phyloP scores from a whole-genome alignment of 53 echinoderm and acorn worm genomes.

The Holothuria scabra region DNA sequence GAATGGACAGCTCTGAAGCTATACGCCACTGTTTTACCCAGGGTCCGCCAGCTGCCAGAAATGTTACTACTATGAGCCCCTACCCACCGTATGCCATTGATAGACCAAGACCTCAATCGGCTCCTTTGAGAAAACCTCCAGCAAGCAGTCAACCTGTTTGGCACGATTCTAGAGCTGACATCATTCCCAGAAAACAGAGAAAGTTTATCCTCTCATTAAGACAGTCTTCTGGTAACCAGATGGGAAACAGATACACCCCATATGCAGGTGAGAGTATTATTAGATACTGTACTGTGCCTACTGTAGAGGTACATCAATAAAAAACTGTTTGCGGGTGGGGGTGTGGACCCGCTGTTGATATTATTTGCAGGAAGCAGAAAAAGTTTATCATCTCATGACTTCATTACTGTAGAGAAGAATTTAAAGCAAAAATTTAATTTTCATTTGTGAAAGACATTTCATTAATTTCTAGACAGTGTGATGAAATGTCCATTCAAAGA shows the following conservation, averaged over 20 bases:
- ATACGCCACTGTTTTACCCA: constrained; percentile 70
- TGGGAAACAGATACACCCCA: constrained; percentile 63
- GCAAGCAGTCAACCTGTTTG: constrained; percentile 64
- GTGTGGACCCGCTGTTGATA: too few relatives aligned
- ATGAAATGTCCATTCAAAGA: too few relatives aligned
- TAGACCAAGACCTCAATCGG: constrained; percentile 82
- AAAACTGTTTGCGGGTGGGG: too few relatives aligned
- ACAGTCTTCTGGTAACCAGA: constrained; percentile 51
- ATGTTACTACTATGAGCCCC: constrained; percentile 72
- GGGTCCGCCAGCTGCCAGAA: constrained; percentile 57
- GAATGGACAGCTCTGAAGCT: constrained; percentile 79
- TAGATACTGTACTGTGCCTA: too few relatives aligned
- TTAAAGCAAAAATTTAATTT: too few relatives aligned
- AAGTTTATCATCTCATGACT: too few relatives aligned
- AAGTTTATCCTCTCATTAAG: constrained; percentile 67
- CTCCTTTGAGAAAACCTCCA: constrained; percentile 70
- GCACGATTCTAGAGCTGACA: constrained; percentile 76
- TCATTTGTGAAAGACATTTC: too few relatives aligned
- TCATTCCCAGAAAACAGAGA: constrained; percentile 65
- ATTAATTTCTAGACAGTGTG: too few relatives aligned
- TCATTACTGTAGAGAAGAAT: too few relatives aligned
- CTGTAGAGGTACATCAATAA: too few relatives aligned
- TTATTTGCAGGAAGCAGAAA: too few relatives aligned
- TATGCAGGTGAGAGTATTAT: constrained; percentile 76
- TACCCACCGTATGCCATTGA: constrained; percentile 93